Evolutionary conservation across 2,113 vertebrate species (phyloP), one percentile per base, ranked within the genome.

Genomic region (Alaudala cheleensis): DNA sequence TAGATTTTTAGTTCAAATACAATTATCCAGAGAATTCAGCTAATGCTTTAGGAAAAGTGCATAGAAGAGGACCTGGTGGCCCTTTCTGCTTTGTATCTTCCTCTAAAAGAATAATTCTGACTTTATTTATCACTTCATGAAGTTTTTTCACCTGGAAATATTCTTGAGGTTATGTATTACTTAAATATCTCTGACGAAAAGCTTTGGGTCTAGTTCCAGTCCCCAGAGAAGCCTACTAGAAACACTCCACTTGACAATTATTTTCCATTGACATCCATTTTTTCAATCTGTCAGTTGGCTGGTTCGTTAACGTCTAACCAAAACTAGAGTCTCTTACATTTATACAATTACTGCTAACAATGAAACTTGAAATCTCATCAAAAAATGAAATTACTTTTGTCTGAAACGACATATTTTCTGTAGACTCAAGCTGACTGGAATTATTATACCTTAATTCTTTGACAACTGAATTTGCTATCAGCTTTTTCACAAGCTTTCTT

Each of bases 361-460:
- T 54, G 65, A 87, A 85, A 47, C 47, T 65, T 81, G 88, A 87
- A 89, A 90, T 87, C 64, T 94, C 51, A 70, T 81, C 12, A 94
- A 84, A 86, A 93, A 94, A 70, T 37, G 13, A 89, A 94, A 85
- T 90, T 91, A 78, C 64, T 81, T 89, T 79, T 91, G 31, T 81
- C 39, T 74, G 47, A 78, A 78, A 93, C 60, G 64, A 62, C 28
- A 33, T 82, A 84, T 87, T 95, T 95, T 86, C 65, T 86, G 54
- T 70, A 89, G 92, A 70, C 16, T 78, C 69, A 45, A 57, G 66
- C 47, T 91, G 62, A 64, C 53, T 80, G 86, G 40, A 91, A 64
- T 88, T 67, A 80, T 90, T 94, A 49, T n/a, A 64, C 64, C 57
- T 91, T 94, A 88, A 76, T 82, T 88, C 57, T 62, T 82, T 92